phyloP scores from a whole-genome alignment of 2,888 invertebrate species.

The Coremacera marginata region DNA sequence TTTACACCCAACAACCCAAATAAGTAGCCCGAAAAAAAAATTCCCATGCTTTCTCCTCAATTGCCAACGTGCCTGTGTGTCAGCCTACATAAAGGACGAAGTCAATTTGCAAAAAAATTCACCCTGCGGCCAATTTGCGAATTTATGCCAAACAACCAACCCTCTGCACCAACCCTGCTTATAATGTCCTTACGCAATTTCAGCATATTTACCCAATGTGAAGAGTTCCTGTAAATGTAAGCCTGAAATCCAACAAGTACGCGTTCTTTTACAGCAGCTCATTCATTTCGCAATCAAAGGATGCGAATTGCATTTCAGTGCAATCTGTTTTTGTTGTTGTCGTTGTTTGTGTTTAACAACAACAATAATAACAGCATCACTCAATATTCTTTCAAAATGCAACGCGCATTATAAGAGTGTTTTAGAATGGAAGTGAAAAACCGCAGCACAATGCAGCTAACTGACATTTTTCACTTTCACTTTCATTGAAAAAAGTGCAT shows the following conservation, averaged over 20 bases:
- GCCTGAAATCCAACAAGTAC: conserved; percentile 49
- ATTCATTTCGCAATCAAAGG: background rate
- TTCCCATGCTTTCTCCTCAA: too few relatives aligned
- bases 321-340: background rate
- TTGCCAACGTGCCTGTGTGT: too few relatives aligned
- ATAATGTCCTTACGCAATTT: conserved; percentile 15
- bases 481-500: too few relatives aligned
- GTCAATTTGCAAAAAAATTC: conserved; percentile 5
- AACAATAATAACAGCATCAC: conserved; percentile 1
- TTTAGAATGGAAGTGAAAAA: too few relatives aligned
- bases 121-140: conserved; percentile 35
- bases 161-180: conserved; percentile 2
- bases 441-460: too few relatives aligned
- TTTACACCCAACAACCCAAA: too few relatives aligned
- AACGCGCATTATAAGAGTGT: background rate
- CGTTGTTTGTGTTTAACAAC: background rate
- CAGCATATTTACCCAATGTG: conserved; percentile 1
- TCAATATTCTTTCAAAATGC: conserved; percentile 24
- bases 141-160: background rate
- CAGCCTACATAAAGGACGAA: too few relatives aligned
- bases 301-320: conserved; percentile 1
- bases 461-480: too few relatives aligned
- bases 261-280: background rate
- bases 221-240: background rate
- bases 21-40: too few relatives aligned